Evolutionary conservation across 2,888 invertebrate genomes (phyloP).

Genomic region (Synanthedon vespiformis): DNA sequence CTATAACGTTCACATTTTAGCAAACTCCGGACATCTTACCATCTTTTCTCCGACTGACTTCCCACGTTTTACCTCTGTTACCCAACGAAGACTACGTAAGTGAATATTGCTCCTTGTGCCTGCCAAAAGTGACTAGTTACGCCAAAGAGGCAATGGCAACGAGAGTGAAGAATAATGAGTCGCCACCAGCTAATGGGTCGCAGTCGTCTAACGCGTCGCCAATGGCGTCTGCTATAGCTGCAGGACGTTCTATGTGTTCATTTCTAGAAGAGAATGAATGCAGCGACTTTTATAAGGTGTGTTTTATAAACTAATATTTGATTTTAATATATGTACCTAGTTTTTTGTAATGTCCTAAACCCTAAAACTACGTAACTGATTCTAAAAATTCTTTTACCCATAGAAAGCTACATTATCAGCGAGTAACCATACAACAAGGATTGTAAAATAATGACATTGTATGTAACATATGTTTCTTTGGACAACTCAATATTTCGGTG

Average conservation of each 20-base stretch:
- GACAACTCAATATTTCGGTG: too few relatives aligned
- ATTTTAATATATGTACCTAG: not conserved
- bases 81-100: not conserved
- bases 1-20: conserved; percentile 6
- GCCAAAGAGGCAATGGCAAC: too few relatives aligned
- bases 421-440: too few relatives aligned
- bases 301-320: not conserved
- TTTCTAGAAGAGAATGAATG: not conserved
- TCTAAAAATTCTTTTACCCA: too few relatives aligned
- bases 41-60: conserved; percentile 7
- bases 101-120: not conserved
- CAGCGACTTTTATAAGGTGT: conserved; percentile 2
- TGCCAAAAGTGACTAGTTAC: not conserved
- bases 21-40: conserved; percentile 7
- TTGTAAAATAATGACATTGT: too few relatives aligned
- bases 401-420: too few relatives aligned
- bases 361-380: not conserved
- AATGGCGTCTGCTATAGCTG: not conserved
- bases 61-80: conserved; percentile 6
- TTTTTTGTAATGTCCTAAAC: not conserved
- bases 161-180: too few relatives aligned
- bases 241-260: not conserved
- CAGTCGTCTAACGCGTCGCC: not conserved
- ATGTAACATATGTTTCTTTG: too few relatives aligned
- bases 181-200: not conserved